Conservation (phyloP, 2,888 invertebrate species). For the Leistus spinibarbis region DNA sequence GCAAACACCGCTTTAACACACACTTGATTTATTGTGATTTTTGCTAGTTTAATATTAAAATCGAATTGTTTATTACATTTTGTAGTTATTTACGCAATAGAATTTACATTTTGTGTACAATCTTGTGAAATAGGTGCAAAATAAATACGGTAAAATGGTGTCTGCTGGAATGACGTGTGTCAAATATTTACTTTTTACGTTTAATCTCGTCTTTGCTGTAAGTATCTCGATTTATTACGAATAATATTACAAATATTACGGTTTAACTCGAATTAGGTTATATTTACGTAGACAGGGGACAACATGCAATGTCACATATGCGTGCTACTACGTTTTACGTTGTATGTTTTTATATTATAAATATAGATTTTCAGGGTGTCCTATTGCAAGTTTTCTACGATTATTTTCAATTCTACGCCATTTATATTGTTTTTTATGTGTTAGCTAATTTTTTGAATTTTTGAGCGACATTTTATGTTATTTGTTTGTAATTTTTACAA, state of each 20-base stretch:
- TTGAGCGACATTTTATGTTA: too few relatives aligned
- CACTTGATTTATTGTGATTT: background rate
- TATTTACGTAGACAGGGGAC: background rate
- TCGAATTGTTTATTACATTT: background rate
- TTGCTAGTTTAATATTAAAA: background rate
- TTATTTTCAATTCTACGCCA: too few relatives aligned
- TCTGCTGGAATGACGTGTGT: slow-evolving; percentile 84
- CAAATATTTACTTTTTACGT: slow-evolving; percentile 85
- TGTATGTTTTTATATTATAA: background rate
- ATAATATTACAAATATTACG: slow-evolving; percentile 21
- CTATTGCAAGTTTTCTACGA: too few relatives aligned
- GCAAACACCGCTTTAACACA: background rate
- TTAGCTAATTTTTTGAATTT: too few relatives aligned
- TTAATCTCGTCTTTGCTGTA: slow-evolving; percentile 88
- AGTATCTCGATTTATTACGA: slow-evolving; percentile 55
- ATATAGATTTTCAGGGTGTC: too few relatives aligned
- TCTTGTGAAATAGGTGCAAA: slow-evolving; percentile 42
- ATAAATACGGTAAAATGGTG: slow-evolving; percentile 63
- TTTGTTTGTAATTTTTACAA: too few relatives aligned
- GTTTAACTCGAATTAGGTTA: slow-evolving; percentile 14
- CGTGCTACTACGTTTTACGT: background rate
- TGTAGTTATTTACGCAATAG: background rate
- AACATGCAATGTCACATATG: background rate
- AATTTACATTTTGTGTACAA: background rate
- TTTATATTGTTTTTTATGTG: too few relatives aligned